These are phyloP conservation scores for Aphidius colemani DNA, from an alignment of 2,888 invertebrate species.

Conservation along the genomic window DNA sequence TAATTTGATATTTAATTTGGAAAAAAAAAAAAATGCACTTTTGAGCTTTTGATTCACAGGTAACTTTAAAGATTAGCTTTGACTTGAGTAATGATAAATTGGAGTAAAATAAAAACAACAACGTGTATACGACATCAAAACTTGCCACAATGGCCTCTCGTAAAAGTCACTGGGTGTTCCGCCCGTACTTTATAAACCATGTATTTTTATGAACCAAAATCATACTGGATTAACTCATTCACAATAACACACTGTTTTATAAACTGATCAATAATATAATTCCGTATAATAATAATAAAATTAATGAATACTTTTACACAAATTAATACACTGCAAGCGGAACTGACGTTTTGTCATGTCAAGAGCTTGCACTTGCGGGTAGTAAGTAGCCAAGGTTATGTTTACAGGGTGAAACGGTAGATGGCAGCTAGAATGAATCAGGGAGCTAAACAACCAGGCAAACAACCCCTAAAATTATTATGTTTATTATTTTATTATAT, in stretches of 20 bases:
- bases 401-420: conserved; percentile 40
- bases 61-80: neutral
- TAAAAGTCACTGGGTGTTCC: no score
- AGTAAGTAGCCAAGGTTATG: conserved; percentile 22
- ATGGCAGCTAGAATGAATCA: conserved; percentile 44
- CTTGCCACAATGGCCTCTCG: no score
- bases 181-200: neutral
- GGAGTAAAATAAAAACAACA: neutral
- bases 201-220: neutral
- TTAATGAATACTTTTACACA: conserved; percentile 21
- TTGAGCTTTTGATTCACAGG: neutral
- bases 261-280: conserved; percentile 10
- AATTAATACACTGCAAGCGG: conserved; percentile 40
- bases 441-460: conserved; percentile 17
- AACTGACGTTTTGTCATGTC: conserved; percentile 52
- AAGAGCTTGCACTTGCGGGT: conserved; percentile 52
- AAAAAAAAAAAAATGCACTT: conserved; percentile 7
- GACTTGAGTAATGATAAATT: neutral
- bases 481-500: neutral
- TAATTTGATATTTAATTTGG: neutral
- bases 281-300: neutral
- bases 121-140: no score
- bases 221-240: neutral
- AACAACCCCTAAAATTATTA: conserved; percentile 4
- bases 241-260: conserved; percentile 12